Evolutionary conservation across 1,140 invertebrate genomes (phyloP).

Genomic region (Hyphantria cunea): DNA sequence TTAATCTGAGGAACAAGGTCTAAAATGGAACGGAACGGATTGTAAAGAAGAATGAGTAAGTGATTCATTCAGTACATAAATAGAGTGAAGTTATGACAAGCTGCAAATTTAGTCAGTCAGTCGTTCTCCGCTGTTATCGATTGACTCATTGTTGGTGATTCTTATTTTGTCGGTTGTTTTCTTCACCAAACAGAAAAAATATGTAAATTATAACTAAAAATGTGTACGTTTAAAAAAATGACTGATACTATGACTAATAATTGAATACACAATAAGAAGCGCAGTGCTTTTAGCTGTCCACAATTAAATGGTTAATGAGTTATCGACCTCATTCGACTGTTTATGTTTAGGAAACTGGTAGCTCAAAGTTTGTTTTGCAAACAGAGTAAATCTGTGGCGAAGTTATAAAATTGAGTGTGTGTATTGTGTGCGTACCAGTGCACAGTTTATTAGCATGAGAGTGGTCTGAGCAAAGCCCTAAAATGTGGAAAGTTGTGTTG

Average conservation of each 20-base stretch:
- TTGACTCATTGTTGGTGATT: constrained; percentile 6
- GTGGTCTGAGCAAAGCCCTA: constrained; percentile 35
- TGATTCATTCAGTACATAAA: too few species aligned
- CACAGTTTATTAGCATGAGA: constrained; percentile 36
- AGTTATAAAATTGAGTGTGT: constrained; percentile 28
- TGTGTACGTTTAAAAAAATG: not conserved
- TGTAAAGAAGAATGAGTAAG: too few species aligned
- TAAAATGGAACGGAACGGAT: too few species aligned
- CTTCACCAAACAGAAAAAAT: constrained; percentile 44
- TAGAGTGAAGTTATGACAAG: too few species aligned
- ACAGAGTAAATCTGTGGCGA: constrained; percentile 42
- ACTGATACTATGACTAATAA: not conserved
- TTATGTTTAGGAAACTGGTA: constrained; percentile 62
- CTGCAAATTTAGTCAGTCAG: not conserved
- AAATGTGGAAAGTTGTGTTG: constrained; percentile 44
- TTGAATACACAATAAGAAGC: not conserved
- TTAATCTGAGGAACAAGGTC: too few species aligned
- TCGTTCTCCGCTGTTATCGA: constrained; percentile 34
- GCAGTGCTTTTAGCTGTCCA: constrained; percentile 8
- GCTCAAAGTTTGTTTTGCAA: constrained; percentile 72
- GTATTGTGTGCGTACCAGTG: constrained; percentile 9
- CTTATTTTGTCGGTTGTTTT: constrained; percentile 6
- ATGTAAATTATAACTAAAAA: constrained; percentile 61
- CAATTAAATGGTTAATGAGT: constrained; percentile 11
- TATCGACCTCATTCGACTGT: constrained; percentile 51